These are phyloP conservation scores for Morinoia aosen DNA, from an alignment of 2,888 invertebrate genomes.

Conservation along the genomic window DNA sequence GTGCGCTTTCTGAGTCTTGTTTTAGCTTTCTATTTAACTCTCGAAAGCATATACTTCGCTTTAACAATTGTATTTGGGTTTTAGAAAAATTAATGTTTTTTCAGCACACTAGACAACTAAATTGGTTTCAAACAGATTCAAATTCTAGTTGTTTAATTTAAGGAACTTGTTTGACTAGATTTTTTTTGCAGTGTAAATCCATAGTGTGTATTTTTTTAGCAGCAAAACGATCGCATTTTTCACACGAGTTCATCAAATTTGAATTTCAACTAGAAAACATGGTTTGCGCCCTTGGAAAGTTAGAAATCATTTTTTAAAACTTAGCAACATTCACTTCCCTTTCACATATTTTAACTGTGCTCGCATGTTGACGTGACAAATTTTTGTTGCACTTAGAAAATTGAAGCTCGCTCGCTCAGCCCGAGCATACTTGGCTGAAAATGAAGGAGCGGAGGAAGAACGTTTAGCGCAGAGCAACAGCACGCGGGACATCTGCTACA, in stretches of 20 bases:
- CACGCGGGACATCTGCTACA: constrained; percentile 86
- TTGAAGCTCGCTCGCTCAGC: constrained; percentile 86
- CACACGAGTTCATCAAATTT: background rate
- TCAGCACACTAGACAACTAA: background rate
- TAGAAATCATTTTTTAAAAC: background rate
- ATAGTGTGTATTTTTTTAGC: background rate
- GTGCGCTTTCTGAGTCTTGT: too few relatives aligned
- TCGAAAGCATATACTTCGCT: background rate
- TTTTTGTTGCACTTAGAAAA: constrained; percentile 75
- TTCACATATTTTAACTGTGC: background rate
- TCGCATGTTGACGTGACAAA: background rate
- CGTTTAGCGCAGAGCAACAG: constrained; percentile 89
- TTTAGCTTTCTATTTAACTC: background rate
- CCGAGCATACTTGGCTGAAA: constrained; percentile 87
- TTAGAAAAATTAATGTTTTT: background rate
- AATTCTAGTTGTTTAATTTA: too few relatives aligned
- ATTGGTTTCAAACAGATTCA: background rate
- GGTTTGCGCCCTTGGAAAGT: background rate
- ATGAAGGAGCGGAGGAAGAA: constrained; percentile 91
- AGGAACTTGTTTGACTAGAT: too few relatives aligned
- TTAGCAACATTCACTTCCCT: background rate
- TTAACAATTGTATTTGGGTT: background rate
- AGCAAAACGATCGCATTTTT: background rate
- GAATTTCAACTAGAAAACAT: background rate
- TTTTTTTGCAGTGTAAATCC: background rate